phyloP scores from a whole-genome alignment of 2,888 invertebrate genomes.

The Dynastes grantii region DNA sequence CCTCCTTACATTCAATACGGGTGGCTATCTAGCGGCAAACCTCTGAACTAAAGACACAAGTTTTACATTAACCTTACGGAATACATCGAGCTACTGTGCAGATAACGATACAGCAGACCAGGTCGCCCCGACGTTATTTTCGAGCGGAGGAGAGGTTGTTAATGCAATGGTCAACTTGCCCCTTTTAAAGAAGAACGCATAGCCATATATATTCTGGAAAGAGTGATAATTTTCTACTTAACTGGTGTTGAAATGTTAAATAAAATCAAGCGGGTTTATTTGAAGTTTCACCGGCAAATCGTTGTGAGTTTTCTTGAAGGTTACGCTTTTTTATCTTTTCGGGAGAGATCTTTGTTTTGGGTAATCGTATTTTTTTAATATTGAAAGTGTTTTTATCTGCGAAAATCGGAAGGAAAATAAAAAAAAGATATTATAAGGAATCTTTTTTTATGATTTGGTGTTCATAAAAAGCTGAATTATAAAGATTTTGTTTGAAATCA shows the following conservation, averaged over 20 bases:
- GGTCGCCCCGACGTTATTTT: constrained; percentile 43
- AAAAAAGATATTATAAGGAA: too few species aligned
- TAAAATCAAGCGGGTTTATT: constrained; percentile 65
- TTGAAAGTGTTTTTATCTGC: too few species aligned
- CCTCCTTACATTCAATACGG: constrained; percentile 56
- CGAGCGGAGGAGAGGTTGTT: constrained; percentile 51
- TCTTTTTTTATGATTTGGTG: too few species aligned
- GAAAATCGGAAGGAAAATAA: too few species aligned
- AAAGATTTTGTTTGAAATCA: too few species aligned
- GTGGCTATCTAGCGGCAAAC: constrained; percentile 68
- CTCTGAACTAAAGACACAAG: constrained; percentile 66
- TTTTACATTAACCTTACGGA: constrained; percentile 67
- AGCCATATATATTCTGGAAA: constrained; percentile 61
- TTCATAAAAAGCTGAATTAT: too few species aligned
- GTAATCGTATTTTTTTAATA: too few species aligned
- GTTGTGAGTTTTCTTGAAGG: neutral
- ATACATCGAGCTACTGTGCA: constrained; percentile 69
- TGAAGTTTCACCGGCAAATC: neutral
- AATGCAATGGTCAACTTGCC: constrained; percentile 60
- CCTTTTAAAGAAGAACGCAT: constrained; percentile 63
- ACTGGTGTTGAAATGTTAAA: constrained; percentile 70
- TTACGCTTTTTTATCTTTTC: neutral
- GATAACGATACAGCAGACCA: constrained; percentile 66
- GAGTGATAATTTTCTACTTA: constrained; percentile 69
- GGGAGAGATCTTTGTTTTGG: too few species aligned